phyloP scores from a whole-genome alignment of 1,140 invertebrate genomes.

The Neodiprion fabricii region DNA sequence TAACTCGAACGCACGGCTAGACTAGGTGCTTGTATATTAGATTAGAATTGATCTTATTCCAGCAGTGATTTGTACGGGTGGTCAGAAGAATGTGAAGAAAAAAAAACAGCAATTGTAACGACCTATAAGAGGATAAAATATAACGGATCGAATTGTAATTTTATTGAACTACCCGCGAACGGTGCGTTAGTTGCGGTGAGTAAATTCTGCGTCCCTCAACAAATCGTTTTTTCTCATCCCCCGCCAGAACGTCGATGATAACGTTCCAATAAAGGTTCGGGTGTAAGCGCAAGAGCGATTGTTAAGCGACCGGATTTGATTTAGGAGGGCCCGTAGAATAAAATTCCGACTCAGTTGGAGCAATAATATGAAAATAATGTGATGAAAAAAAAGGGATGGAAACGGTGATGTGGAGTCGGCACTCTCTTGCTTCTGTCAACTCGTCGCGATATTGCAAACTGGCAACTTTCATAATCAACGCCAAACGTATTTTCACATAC shows the following conservation, averaged over 20 bases:
- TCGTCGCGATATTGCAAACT: not conserved
- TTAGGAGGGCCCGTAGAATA: constrained; percentile 3
- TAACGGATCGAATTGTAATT: constrained; percentile 7
- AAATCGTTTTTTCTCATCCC: constrained; percentile 1
- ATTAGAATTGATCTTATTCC: too few relatives aligned
- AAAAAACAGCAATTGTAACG: not conserved
- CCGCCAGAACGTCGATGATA: not conserved
- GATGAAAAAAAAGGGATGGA: not conserved
- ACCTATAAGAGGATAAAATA: not conserved
- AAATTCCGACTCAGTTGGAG: not conserved
- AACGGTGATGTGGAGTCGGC: not conserved
- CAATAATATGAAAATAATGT: not conserved
- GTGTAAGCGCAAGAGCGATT: constrained; percentile 4
- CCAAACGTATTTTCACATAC: not conserved
- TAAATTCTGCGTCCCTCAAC: constrained; percentile 5
- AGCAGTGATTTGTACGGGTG: not conserved
- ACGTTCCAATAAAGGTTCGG: constrained; percentile 1
- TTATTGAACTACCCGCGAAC: constrained; percentile 1
- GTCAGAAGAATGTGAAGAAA: not conserved
- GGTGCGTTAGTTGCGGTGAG: not conserved
- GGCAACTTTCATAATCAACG: not conserved
- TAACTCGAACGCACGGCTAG: too few relatives aligned
- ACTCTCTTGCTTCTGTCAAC: not conserved
- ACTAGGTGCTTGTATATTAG: too few relatives aligned
- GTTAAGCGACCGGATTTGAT: not conserved